Evolutionary conservation across 2,113 vertebrate genomes (phyloP).

Genomic region (Sander vitreus): DNA sequence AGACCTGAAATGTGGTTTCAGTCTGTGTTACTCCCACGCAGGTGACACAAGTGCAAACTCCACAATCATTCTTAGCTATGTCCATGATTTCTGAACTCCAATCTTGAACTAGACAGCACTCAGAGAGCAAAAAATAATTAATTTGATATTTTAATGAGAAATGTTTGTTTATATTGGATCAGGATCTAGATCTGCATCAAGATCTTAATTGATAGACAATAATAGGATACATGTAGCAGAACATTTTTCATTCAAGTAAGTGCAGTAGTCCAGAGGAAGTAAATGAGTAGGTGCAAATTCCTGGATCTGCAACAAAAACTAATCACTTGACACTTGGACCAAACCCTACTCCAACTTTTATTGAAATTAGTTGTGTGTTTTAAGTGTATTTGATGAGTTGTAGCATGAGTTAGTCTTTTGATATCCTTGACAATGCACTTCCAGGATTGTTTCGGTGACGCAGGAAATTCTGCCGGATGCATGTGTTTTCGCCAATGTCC

Average conservation of each 20-base stretch:
- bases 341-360: not conserved
- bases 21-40: slow-evolving; percentile 59
- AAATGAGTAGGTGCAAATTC: not conserved
- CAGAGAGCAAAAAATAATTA: not conserved
- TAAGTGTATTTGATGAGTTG: not conserved
- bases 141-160: not conserved
- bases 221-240: no score
- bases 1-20: slow-evolving; percentile 59
- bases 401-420: not conserved
- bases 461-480: no score
- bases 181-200: not conserved
- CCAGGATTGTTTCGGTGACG: no score
- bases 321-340: not conserved
- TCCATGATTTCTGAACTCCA: slow-evolving; percentile 27
- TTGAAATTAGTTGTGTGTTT: not conserved
- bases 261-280: no score
- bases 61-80: slow-evolving; percentile 18
- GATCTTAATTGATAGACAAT: no score
- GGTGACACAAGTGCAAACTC: slow-evolving; percentile 53
- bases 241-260: no score
- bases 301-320: not conserved
- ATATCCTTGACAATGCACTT: no score
- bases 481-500: no score
- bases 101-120: slow-evolving; percentile 6
- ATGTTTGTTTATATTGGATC: not conserved